These are phyloP conservation scores for Erinaceus europaeus DNA, from an alignment of 2,113 vertebrate species.

Conservation along the genomic window DNA sequence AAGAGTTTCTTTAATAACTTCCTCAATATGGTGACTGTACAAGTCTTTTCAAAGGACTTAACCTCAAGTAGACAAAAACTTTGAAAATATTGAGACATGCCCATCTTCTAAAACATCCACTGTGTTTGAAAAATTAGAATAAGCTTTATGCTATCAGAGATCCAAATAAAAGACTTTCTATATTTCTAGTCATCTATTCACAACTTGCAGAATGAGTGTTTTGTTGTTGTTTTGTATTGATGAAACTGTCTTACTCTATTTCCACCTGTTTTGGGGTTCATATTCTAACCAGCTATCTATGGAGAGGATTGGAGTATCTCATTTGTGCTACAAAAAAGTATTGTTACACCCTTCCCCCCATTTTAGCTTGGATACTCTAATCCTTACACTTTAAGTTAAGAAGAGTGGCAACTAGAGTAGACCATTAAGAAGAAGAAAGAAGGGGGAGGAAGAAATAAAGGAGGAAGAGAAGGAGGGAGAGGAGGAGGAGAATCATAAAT, in stretches of 20 bases:
- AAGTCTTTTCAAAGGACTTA: conserved; percentile 64
- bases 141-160: conserved; percentile 53
- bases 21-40: conserved; percentile 46
- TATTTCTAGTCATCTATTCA: conserved; percentile 24
- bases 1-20: conserved; percentile 63
- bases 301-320: no score
- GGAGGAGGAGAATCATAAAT: not conserved
- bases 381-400: no score
- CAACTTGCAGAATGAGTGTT: not conserved
- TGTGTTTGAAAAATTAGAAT: conserved; percentile 29
- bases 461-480: no score
- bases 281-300: no score
- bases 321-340: no score
- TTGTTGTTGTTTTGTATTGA: conserved; percentile 23
- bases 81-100: conserved; percentile 54
- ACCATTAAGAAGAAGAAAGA: conserved; percentile 20
- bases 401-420: not conserved
- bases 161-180: conserved; percentile 33
- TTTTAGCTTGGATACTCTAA: not conserved
- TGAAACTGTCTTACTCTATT: not conserved
- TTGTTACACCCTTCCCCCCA: no score
- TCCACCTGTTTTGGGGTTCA: not conserved
- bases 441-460: no score
- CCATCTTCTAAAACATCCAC: conserved; percentile 46
- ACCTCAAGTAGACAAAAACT: conserved; percentile 48